phyloP scores from a whole-genome alignment of 2,113 vertebrate species.

The Saimiri boliviensis region DNA sequence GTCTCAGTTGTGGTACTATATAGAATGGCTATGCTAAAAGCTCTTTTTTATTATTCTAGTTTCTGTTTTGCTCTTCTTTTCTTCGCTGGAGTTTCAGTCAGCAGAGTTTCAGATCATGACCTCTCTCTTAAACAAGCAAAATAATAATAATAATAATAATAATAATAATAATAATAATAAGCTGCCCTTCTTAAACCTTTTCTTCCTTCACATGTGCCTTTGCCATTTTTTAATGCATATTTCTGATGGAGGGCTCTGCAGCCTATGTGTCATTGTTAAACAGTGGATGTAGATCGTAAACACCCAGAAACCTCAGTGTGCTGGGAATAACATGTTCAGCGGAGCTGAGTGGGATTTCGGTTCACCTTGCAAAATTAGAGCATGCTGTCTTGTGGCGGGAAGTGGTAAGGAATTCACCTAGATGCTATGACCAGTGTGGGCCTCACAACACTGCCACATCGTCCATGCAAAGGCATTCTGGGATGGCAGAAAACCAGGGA shows the following conservation, averaged over 20 bases:
- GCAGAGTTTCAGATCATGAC: constrained; percentile 29
- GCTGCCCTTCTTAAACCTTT: constrained; percentile 16
- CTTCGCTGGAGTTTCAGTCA: constrained; percentile 30
- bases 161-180: not conserved
- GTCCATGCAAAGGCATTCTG: not conserved
- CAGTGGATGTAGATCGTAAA: not conserved
- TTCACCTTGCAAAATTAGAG: not conserved
- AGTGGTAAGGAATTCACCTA: not conserved
- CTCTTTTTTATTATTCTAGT: not conserved
- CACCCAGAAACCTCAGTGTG: not conserved
- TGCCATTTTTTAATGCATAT: not conserved
- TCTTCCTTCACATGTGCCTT: not conserved
- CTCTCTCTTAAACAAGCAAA: constrained; percentile 5
- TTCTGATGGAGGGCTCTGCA: not conserved
- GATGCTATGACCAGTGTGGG: too few relatives aligned
- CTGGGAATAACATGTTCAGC: not conserved
- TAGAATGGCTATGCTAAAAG: not conserved
- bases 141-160: not conserved
- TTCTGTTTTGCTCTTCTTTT: constrained; percentile 29
- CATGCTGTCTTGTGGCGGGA: not conserved
- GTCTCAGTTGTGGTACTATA: not conserved
- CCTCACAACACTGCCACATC: not conserved
- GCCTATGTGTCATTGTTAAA: not conserved
- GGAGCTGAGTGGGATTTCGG: not conserved
- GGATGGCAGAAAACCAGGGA: not conserved